Base-by-base conservation (phyloP, 2,888 invertebrate species). In the Pandemis heparana region DNA sequence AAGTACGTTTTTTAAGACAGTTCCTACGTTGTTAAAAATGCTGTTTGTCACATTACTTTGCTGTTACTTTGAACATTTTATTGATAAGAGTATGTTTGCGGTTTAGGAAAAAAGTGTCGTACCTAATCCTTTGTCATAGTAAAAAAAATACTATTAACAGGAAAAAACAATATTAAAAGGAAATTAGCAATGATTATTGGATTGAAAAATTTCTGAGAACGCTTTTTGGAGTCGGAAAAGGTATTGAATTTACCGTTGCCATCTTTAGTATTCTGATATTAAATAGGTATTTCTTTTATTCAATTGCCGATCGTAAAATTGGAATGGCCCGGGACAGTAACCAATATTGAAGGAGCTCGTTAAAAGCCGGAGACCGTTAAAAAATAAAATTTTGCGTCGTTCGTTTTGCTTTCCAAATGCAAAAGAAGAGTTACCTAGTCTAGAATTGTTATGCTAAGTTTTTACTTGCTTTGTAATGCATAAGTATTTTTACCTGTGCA, bases 321-420 rank as follows among this genome's bases (percentile, higher is more conserved):
- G 32, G n/a, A 51, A 46, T 46, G 43, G 23, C 38, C 16, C 8
- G n/a, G 38, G 38, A n/a, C 1, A n/a, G 32, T 18, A 32, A 48
- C 5, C 62, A 32, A 32, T 32, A 32, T 38, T 48, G 48, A 51
- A 62, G 39, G 16, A n/a, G 64, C 38, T 39, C 51, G 51, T 65
- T 51, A 51, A 65, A 65, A 51, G 48, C 51, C 51, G 14, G 38
- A 65, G 64, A 38, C 16, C 48, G 7, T 64, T 32, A 48, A 14
- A 18, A 48, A 23, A 7, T 10, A 38, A 14, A 38, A 23, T 38
- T 60, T 62, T 41, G 9, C 18, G 3, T 3, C 6, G 9, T 46
- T 32, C 38, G 51, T 51, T 12, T 65, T 51, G 65, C 65, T 65
- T 65, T 65, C 65, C 51, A 38, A 65, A 38, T 51, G 23, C 46